Evolutionary conservation across 2,113 vertebrate species (phyloP).

Genomic region (Sialia sialis): DNA sequence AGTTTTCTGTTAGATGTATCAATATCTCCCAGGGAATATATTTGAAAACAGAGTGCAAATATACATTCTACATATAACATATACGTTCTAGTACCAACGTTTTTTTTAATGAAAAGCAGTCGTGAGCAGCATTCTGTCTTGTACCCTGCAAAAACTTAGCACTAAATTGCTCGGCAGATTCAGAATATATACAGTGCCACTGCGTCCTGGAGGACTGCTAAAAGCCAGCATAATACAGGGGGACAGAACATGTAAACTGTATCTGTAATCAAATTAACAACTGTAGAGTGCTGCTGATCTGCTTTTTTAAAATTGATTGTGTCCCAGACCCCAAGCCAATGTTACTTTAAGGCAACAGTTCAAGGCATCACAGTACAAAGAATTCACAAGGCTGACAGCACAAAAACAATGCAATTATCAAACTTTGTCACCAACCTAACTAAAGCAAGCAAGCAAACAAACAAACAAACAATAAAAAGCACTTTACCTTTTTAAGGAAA

Average conservation of each 20-base stretch:
- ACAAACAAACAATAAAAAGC: too few species aligned
- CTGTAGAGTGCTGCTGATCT: neutral
- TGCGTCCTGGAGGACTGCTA: neutral
- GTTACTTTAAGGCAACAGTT: neutral
- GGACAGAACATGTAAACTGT: neutral
- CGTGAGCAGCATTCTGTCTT: neutral
- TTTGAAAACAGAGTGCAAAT: neutral
- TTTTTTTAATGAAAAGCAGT: neutral
- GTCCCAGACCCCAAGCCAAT: neutral
- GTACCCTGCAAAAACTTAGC: neutral
- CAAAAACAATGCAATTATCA: neutral
- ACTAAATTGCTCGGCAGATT: too few species aligned
- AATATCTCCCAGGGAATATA: rapidly evolving
- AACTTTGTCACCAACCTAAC: neutral
- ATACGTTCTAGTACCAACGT: rapidly evolving
- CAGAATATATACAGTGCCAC: neutral
- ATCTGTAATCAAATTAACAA: neutral
- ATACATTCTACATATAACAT: neutral
- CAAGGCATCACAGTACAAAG: neutral
- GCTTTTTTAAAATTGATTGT: neutral
- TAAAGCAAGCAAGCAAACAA: neutral
- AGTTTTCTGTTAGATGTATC: neutral
- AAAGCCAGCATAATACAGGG: neutral
- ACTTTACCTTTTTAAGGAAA: conserved; percentile 70
- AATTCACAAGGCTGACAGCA: neutral